These are phyloP conservation scores for Platyrinchus mystaceus DNA, from an alignment of 2,797 vertebrate genomes.

Conservation along the genomic window DNA sequence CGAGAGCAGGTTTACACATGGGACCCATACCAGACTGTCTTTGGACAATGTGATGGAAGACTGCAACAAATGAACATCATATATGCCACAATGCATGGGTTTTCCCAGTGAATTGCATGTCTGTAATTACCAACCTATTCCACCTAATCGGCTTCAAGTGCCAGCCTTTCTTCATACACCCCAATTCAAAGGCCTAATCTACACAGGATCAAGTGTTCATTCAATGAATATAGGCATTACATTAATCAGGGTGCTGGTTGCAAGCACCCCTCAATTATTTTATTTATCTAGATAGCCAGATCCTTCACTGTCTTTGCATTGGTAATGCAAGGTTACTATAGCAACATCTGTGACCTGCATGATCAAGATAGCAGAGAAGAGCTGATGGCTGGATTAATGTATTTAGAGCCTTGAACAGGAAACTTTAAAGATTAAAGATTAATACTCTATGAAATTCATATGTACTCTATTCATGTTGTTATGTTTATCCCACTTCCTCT, in stretches of 20 bases:
- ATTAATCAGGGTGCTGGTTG: background rate
- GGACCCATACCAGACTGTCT: background rate
- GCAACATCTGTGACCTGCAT: slow-evolving; percentile 44
- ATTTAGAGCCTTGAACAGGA: background rate
- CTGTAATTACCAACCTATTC: background rate
- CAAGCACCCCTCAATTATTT: background rate
- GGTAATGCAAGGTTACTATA: slow-evolving; percentile 34
- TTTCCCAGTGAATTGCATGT: background rate
- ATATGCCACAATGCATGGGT: background rate
- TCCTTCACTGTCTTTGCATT: background rate
- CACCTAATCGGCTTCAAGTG: background rate
- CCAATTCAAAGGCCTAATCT: background rate
- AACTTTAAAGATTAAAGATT: slow-evolving; percentile 25
- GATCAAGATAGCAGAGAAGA: slow-evolving; percentile 3
- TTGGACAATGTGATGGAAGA: slow-evolving; percentile 38
- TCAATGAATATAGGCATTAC: background rate
- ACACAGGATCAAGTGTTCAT: fast-evolving
- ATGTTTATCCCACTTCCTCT: background rate
- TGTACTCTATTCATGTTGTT: background rate
- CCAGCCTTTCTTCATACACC: background rate
- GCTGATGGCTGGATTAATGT: background rate
- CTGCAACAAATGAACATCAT: slow-evolving; percentile 32
- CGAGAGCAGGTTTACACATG: background rate
- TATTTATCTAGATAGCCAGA: slow-evolving; percentile 15
- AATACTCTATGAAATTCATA: background rate